Conservation (phyloP, 2,888 invertebrate genomes). For the Philaethria dido region DNA sequence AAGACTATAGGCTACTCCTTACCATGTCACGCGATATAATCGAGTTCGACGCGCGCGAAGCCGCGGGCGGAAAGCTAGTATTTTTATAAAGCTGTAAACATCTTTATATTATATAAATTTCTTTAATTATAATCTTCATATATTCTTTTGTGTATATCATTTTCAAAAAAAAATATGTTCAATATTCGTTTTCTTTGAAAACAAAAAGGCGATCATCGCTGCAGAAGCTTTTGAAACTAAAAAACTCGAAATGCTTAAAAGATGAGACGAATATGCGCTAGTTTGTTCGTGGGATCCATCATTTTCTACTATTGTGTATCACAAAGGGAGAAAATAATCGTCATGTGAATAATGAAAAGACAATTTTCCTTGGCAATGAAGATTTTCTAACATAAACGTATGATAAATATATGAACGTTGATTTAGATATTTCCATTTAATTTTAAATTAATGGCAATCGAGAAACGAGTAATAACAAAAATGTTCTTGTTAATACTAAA, state of each 20-base stretch:
- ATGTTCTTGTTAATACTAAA: neutral
- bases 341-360: constrained; percentile 19
- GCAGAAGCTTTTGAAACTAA: constrained; percentile 1
- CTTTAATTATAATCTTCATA: neutral
- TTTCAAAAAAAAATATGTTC: neutral
- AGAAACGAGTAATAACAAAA: neutral
- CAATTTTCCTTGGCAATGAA: neutral
- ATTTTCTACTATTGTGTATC: constrained; percentile 18
- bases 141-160: neutral
- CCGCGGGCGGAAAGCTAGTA: too few species aligned
- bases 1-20: too few species aligned
- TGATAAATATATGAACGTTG: neutral
- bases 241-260: constrained; percentile 2
- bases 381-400: neutral
- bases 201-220: constrained; percentile 13
- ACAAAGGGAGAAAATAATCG: constrained; percentile 15
- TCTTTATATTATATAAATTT: neutral
- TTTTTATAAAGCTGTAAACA: too few species aligned
- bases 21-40: too few species aligned
- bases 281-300: constrained; percentile 10
- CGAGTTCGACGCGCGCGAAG: too few species aligned
- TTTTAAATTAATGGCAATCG: too few species aligned
- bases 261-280: constrained; percentile 1
- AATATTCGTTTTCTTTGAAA: neutral
- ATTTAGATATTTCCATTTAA: neutral